Evolutionary conservation across 2,888 invertebrate genomes (phyloP).

Genomic region (Cynaeus angustus): DNA sequence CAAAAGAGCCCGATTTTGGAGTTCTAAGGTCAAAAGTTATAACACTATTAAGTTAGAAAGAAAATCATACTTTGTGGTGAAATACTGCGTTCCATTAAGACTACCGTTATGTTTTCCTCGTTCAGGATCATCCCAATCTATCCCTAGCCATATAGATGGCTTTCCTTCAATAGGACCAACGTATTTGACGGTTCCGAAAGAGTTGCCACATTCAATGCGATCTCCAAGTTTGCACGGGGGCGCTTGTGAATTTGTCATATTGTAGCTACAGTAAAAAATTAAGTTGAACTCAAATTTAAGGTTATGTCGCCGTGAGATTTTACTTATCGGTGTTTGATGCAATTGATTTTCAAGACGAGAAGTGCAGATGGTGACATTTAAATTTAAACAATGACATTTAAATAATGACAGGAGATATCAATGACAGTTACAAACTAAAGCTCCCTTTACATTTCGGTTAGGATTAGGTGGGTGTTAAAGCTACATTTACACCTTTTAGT

Average conservation of each 20-base stretch:
- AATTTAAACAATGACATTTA: background rate
- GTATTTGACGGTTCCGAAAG: slow-evolving; percentile 81
- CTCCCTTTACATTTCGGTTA: background rate
- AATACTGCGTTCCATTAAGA: slow-evolving; percentile 87
- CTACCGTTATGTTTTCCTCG: slow-evolving; percentile 96
- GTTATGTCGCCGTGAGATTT: background rate
- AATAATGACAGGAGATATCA: background rate
- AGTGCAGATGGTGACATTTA: background rate
- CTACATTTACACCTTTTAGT: background rate
- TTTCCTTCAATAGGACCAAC: slow-evolving; percentile 83
- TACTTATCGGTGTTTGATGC: background rate
- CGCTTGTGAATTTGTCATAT: slow-evolving; percentile 38
- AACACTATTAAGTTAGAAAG: background rate
- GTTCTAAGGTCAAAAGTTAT: slow-evolving; percentile 70
- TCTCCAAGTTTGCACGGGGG: slow-evolving; percentile 61
- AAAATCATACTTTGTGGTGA: slow-evolving; percentile 77
- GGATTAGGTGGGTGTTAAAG: no score
- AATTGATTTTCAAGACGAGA: background rate
- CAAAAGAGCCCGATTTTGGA: slow-evolving; percentile 91
- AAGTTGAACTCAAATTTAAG: background rate
- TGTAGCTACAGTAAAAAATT: background rate
- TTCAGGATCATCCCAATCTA: slow-evolving; percentile 95
- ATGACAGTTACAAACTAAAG: background rate
- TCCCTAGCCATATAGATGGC: slow-evolving; percentile 88
- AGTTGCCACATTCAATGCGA: slow-evolving; percentile 66